Conservation (phyloP, 2,113 vertebrate species). For the Malurus cyaneus region DNA sequence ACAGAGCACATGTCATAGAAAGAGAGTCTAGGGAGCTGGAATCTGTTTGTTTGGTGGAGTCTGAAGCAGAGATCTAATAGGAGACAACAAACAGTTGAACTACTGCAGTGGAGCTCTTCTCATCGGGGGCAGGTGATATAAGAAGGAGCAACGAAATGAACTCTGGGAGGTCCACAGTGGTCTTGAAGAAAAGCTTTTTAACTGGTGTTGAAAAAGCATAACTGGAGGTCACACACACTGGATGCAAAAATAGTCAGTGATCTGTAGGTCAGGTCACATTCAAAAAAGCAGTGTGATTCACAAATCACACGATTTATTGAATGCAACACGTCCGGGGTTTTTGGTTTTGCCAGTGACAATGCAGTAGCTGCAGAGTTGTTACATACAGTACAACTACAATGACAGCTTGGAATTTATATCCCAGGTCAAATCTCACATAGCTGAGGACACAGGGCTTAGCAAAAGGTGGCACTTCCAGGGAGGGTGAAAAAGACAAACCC, state of each 20-base stretch:
- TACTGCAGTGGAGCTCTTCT: background rate
- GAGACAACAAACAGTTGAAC: background rate
- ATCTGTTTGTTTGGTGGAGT: background rate
- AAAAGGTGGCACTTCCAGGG: background rate
- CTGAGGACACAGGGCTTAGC: background rate
- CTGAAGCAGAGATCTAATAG: background rate
- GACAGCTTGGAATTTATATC: background rate
- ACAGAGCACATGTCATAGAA: accelerated
- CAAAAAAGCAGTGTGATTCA: background rate
- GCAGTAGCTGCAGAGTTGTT: background rate
- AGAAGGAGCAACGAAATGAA: background rate
- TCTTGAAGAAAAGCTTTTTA: background rate
- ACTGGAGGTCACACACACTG: background rate
- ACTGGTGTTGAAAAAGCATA: background rate
- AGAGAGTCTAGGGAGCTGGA: background rate
- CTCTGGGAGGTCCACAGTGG: background rate
- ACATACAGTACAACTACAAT: background rate
- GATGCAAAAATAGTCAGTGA: background rate
- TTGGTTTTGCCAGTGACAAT: background rate
- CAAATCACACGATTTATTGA: accelerated
- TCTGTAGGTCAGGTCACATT: accelerated
- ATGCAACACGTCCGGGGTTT: background rate
- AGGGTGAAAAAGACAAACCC: background rate
- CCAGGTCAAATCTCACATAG: background rate
- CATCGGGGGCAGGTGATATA: background rate